Evolutionary conservation across 2,797 vertebrate genomes (phyloP).

Genomic region (Manis pentadactyla): DNA sequence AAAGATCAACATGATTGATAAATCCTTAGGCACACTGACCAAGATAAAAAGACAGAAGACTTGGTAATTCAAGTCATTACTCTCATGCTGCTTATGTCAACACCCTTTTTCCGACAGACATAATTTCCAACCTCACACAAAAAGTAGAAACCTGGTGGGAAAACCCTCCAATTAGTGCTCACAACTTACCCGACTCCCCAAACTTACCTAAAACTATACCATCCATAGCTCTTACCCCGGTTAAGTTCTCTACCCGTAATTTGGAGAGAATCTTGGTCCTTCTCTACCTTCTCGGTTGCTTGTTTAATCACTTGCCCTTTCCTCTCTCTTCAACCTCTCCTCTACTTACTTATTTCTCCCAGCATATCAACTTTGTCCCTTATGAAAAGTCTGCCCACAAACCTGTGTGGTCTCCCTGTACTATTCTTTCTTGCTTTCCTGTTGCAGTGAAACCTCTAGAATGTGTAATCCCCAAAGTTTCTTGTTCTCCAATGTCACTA

Average conservation of each 20-base stretch:
- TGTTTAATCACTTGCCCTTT: neutral
- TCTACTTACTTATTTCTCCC: neutral
- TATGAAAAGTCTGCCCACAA: neutral
- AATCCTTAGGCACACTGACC: no score
- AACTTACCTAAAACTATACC: neutral
- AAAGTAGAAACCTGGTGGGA: neutral
- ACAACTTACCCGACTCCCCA: neutral
- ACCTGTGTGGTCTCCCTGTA: neutral
- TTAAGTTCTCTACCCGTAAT: neutral
- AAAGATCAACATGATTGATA: no score
- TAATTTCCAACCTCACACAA: neutral
- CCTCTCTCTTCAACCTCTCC: neutral
- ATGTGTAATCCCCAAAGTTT: neutral
- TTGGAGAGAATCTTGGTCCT: neutral
- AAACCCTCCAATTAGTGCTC: neutral
- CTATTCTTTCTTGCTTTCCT: neutral
- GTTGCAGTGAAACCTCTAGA: neutral
- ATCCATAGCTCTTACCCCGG: neutral
- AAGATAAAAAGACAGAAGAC: no score
- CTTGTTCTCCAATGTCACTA: neutral
- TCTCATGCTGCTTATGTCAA: neutral
- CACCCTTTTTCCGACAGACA: neutral
- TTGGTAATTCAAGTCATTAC: neutral
- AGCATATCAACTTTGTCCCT: no score
- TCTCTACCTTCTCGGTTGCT: neutral